Evolutionary conservation across 2,113 vertebrate species (phyloP), one percentile per base, ranked within the genome.

Genomic region (Falco punctatus): DNA sequence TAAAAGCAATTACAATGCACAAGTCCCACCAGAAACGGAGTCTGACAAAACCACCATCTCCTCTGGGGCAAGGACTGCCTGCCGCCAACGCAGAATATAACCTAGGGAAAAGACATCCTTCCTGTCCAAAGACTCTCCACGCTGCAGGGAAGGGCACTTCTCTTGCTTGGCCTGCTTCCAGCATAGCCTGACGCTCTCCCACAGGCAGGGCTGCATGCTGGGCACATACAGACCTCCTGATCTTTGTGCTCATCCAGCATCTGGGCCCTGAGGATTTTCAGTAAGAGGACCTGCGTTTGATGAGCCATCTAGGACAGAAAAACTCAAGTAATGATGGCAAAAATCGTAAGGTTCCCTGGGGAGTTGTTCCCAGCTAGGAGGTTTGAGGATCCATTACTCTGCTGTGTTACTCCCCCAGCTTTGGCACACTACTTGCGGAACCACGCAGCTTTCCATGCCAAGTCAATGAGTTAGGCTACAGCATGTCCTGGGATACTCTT

Each of bases 41-140:
- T 28, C 33, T 55, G 27, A 65, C 11, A 40, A 78, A 86, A 79
- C 42, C 71, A 88, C 13, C 59, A 24, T 2, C 70, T 74, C 44
- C 88, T 57, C 65, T 35, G 10, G 26, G 48, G n/a, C 46, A 73
- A 64, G 52, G 40, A 61, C 42, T 9, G 23, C 38, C 65, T 86
- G 81, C 20, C 8, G 13, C n/a, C 38, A 82, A 40, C 0, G 0
- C 62, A 64, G 38, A 55, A 15, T 4, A 27, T 13, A 33, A 46
- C 85, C 33, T 15, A 13, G 33, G 44, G 30, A 92, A 52, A 55
- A 7, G 61, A 40, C 23, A 58, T 13, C 66, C 71, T 10, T 48
- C 57, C 54, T 44, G 64, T 5, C 81, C 19, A 13, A 61, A 35
- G 79, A 21, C 40, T 13, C 14, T 6, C 40, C 48, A 18, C 0